Percentiles rank a stretch among this genome's conserved stretches.
phyloP scores from a whole-genome alignment of 2,113 vertebrate species.

The Motacilla alba region DNA sequence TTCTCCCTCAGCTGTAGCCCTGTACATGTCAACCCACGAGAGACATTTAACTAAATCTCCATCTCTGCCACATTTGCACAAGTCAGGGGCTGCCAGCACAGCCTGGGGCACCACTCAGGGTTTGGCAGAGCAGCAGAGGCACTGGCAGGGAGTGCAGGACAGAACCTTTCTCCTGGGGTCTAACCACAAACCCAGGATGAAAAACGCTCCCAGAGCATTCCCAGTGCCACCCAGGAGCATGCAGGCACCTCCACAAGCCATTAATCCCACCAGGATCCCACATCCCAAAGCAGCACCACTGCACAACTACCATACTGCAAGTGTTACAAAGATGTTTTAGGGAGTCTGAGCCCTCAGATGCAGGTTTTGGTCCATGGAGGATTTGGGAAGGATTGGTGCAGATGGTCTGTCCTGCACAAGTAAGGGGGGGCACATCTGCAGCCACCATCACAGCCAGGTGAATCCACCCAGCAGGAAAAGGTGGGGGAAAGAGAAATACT shows the following conservation, averaged over 20 bases:
- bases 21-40: neutral
- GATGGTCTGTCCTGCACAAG: neutral
- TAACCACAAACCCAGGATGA: neutral
- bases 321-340: neutral
- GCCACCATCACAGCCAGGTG: neutral
- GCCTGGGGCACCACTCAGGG: neutral
- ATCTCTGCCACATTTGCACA: neutral
- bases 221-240: neutral
- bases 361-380: neutral
- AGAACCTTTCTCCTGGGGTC: neutral
- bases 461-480: neutral
- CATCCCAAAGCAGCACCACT: neutral
- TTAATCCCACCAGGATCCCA: neutral
- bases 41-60: neutral
- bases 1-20: neutral
- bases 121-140: neutral
- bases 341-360: neutral
- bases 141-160: neutral
- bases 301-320: rapidly evolving
- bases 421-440: neutral
- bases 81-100: neutral
- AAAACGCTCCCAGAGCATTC: neutral
- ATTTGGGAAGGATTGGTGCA: neutral
- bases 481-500: neutral
- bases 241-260: neutral